phyloP scores from a whole-genome alignment of 2,113 vertebrate species.

The Muntiacus muntjak region DNA sequence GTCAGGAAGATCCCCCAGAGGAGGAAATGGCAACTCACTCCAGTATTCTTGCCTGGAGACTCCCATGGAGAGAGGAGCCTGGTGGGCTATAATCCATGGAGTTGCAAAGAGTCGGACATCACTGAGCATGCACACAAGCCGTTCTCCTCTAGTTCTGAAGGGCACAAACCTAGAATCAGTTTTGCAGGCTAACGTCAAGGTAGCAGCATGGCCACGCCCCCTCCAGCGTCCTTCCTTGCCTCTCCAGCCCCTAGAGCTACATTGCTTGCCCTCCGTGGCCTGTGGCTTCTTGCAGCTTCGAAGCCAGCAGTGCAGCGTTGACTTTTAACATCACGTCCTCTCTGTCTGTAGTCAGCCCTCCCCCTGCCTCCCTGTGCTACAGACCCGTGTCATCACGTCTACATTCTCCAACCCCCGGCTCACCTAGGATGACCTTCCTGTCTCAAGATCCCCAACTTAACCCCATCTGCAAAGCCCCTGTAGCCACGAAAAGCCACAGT shows the following conservation, averaged over 20 bases:
- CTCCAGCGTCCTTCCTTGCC: not conserved
- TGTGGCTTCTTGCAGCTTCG: too few relatives aligned
- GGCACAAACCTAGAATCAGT: not conserved
- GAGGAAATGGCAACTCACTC: not conserved
- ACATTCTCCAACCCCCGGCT: rapidly evolving
- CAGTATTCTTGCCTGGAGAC: not conserved
- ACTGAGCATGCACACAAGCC: not conserved
- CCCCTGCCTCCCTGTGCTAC: not conserved
- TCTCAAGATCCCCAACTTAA: not conserved
- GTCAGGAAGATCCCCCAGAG: not conserved
- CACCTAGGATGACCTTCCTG: not conserved
- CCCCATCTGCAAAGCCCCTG: not conserved
- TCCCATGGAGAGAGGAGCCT: not conserved
- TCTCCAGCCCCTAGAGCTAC: not conserved
- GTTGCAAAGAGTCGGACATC: rapidly evolving
- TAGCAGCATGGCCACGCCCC: not conserved
- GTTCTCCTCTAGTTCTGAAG: not conserved
- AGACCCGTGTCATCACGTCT: not conserved
- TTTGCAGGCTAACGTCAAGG: not conserved
- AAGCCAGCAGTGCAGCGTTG: too few relatives aligned
- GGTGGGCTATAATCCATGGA: not conserved
- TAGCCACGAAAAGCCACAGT: not conserved
- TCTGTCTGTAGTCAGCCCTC: too few relatives aligned
- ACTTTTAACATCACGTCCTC: not conserved
- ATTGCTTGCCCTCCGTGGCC: rapidly evolving